A percentile compares a stretch with the other conserved stretches of the same genome.
phyloP scores from a whole-genome alignment of 2,113 vertebrate species.

The Neoarius graeffei region DNA sequence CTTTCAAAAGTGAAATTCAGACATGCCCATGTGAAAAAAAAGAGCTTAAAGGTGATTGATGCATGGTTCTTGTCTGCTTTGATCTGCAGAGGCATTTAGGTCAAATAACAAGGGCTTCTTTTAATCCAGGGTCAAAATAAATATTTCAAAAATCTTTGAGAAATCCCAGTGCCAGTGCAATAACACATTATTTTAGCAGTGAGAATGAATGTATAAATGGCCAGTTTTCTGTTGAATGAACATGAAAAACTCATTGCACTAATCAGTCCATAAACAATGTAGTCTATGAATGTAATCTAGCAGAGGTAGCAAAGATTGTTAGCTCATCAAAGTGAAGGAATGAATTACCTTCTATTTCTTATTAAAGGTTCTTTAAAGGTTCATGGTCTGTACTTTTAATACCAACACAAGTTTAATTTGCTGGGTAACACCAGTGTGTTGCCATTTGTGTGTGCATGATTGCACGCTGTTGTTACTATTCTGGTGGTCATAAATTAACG shows the following conservation, averaged over 20 bases:
- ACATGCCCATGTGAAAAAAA: not conserved
- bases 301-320: conserved; percentile 13
- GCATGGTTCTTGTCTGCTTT: conserved; percentile 1
- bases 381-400: not conserved
- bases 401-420: not conserved
- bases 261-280: conserved; percentile 21
- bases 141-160: conserved; percentile 13
- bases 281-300: conserved; percentile 28
- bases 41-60: not conserved
- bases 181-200: conserved; percentile 16
- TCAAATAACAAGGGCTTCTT: conserved; percentile 27
- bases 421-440: not conserved
- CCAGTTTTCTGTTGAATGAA: not conserved
- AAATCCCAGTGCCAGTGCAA: not conserved
- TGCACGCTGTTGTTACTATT: conserved; percentile 9
- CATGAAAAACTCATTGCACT: not conserved
- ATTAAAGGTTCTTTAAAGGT: conserved; percentile 27
- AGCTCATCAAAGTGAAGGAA: conserved; percentile 3
- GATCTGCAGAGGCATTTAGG: conserved; percentile 21
- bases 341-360: conserved; percentile 31
- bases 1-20: not conserved
- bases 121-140: conserved; percentile 24
- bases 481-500: not conserved
- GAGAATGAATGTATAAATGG: not conserved
- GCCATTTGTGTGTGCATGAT: not conserved